Percentiles rank a stretch among this genome's conserved stretches.
Conservation (phyloP, 2,888 invertebrate species). For the Lithophane semibrunnea region DNA sequence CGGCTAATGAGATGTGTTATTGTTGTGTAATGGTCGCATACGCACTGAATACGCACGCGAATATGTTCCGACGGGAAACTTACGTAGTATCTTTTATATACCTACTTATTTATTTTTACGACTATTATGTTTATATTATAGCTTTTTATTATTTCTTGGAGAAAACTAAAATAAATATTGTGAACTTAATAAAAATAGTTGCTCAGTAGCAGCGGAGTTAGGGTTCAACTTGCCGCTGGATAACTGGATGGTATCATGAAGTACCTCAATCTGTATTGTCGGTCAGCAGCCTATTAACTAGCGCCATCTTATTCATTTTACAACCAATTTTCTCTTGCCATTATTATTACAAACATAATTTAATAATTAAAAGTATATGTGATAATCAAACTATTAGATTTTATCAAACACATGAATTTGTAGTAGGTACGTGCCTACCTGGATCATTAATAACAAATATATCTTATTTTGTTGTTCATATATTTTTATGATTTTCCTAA, state of each 20-base stretch:
- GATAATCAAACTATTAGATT: background rate
- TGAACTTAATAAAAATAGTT: background rate
- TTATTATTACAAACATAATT: background rate
- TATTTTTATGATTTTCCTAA: background rate
- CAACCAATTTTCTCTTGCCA: background rate
- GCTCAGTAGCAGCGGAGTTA: background rate
- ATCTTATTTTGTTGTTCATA: background rate
- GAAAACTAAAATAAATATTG: background rate
- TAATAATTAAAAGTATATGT: background rate
- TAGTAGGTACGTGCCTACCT: background rate
- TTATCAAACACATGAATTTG: background rate
- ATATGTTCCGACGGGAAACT: conserved; percentile 3
- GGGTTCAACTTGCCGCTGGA: background rate
- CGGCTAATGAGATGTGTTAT: conserved; percentile 51
- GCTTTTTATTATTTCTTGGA: background rate
- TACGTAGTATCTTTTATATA: conserved; percentile 1
- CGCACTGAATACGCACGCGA: background rate
- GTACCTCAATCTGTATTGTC: background rate
- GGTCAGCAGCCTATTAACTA: background rate
- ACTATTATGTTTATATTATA: background rate
- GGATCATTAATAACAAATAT: background rate
- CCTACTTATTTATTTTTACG: background rate
- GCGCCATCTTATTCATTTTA: background rate
- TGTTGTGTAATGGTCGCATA: conserved; percentile 46
- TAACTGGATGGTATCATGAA: background rate